phyloP scores from a whole-genome alignment of 2,113 vertebrate species.

The Gobio gobio region DNA sequence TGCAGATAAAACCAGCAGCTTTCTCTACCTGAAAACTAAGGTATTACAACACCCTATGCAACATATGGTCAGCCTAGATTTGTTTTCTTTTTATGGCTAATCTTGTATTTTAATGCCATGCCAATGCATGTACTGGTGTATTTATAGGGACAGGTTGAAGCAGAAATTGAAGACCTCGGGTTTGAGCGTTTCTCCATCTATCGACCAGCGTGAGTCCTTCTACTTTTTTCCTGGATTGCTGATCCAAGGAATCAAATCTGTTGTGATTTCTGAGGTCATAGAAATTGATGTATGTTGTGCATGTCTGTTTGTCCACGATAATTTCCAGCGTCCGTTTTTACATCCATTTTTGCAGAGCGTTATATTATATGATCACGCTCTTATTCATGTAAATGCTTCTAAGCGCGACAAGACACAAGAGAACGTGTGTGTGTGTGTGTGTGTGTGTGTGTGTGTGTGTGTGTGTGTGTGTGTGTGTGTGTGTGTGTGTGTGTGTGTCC shows the following conservation, averaged over 20 bases:
- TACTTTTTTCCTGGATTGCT: neutral
- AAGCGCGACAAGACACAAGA: too few species aligned
- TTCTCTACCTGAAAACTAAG: slow-evolving; percentile 91
- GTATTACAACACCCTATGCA: slow-evolving; percentile 63
- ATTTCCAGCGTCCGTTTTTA: too few species aligned
- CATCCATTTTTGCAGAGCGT: too few species aligned
- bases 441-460: too few species aligned
- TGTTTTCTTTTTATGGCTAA: neutral
- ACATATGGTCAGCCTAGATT: neutral
- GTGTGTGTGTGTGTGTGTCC: too few species aligned
- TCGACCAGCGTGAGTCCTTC: slow-evolving; percentile 86
- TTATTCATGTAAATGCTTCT: too few species aligned
- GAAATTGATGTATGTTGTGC: neutral
- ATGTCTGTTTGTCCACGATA: too few species aligned
- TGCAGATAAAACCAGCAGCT: slow-evolving; percentile 82
- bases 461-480: too few species aligned
- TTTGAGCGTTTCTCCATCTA: slow-evolving; percentile 83
- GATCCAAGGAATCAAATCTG: neutral
- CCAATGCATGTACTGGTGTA: slow-evolving; percentile 11
- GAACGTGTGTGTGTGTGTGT: too few species aligned
- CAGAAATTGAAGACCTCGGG: slow-evolving; percentile 73
- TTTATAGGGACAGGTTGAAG: slow-evolving; percentile 87
- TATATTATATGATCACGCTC: too few species aligned
- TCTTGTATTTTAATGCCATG: neutral
- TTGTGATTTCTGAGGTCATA: neutral